These are phyloP conservation scores for Apoda limacodes DNA, from an alignment of 2,888 invertebrate genomes.

Conservation along the genomic window DNA sequence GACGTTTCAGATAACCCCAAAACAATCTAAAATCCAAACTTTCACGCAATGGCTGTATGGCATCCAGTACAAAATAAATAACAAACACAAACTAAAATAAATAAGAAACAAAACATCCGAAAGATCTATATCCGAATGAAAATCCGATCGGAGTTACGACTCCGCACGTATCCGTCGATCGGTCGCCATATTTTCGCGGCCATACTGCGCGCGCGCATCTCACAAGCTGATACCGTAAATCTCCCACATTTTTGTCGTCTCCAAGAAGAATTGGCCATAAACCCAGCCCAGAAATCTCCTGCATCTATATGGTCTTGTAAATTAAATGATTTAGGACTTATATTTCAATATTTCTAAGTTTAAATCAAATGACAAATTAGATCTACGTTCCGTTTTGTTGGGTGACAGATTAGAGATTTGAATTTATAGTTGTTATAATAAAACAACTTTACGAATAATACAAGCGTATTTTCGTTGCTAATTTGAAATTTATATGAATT, in stretches of 20 bases:
- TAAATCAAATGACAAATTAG: too few species aligned
- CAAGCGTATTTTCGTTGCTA: too few species aligned
- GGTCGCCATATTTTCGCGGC: slow-evolving; percentile 23
- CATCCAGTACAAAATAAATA: not conserved
- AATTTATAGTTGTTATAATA: too few species aligned
- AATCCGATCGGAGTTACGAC: slow-evolving; percentile 22
- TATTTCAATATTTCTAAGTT: too few species aligned
- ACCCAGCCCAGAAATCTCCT: not conserved
- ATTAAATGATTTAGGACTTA: not conserved
- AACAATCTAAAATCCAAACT: too few species aligned
- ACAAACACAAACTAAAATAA: not conserved
- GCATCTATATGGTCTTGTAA: not conserved
- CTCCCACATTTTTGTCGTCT: slow-evolving; percentile 26
- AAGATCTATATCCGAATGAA: slow-evolving; percentile 14
- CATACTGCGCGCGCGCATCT: slow-evolving; percentile 18
- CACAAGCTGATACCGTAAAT: slow-evolving; percentile 24
- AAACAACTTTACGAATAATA: too few species aligned
- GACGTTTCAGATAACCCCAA: too few species aligned
- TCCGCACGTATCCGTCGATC: slow-evolving; percentile 20
- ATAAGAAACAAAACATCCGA: not conserved
- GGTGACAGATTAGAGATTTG: too few species aligned
- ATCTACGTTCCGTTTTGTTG: too few species aligned
- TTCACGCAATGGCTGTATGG: too few species aligned
- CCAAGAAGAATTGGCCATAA: slow-evolving; percentile 4
- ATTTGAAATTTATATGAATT: too few species aligned